A percentile compares a stretch with the other conserved stretches of the same genome.
Evolutionary conservation across 2,888 invertebrate species (phyloP).

Genomic region (Capitulum mitella): DNA sequence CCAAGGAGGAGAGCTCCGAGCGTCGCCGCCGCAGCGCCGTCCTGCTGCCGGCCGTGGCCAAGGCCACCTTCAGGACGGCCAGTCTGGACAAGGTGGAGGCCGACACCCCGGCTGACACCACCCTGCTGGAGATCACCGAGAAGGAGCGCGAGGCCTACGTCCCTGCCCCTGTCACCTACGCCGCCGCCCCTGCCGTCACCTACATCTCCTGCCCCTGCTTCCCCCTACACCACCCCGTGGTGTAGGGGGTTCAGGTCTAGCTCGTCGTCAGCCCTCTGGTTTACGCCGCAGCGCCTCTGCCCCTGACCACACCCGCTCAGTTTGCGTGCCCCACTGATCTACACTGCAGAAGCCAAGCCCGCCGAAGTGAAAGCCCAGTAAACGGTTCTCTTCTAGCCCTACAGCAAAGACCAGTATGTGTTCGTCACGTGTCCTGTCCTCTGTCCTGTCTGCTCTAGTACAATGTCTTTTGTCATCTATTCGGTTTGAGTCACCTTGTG

Average conservation of each 20-base stretch:
- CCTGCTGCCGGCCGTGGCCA: neutral
- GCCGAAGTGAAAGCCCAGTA: too few species aligned
- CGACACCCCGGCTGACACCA: constrained; percentile 32
- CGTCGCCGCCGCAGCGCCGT: constrained; percentile 26
- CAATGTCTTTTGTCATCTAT: too few species aligned
- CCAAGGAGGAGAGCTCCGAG: constrained; percentile 6
- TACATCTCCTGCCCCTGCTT: neutral
- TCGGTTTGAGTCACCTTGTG: too few species aligned
- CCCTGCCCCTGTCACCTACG: constrained; percentile 6
- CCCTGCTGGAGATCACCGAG: constrained; percentile 29
- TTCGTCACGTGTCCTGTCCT: too few species aligned
- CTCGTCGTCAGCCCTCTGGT: too few species aligned
- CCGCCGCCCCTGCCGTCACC: neutral
- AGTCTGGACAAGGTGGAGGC: constrained; percentile 29
- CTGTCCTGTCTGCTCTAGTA: too few species aligned
- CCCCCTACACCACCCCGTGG: neutral
- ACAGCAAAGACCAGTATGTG: too few species aligned
- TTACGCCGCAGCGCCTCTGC: too few species aligned
- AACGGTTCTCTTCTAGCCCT: too few species aligned
- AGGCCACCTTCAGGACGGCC: constrained; percentile 39
- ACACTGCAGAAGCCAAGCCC: too few species aligned
- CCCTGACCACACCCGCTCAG: too few species aligned
- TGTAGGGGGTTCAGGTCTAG: neutral
- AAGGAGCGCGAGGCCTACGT: constrained; percentile 30
- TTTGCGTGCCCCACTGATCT: too few species aligned